Base-by-base conservation (phyloP, 1,140 invertebrate species). In the Scaptomyza montana region DNA sequence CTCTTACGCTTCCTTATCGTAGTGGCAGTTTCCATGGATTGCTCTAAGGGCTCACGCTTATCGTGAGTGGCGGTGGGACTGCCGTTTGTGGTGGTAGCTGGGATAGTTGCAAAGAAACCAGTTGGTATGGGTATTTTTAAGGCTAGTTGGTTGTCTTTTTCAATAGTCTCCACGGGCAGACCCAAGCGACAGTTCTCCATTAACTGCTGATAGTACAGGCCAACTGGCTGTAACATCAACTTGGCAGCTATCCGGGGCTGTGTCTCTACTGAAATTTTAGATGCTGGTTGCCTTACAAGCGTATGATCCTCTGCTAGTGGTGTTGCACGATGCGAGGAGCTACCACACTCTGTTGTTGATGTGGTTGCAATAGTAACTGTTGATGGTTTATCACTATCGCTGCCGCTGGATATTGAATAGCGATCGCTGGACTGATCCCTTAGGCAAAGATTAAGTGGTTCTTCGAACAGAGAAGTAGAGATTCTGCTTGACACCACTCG, bases 371-470 rank as follows among this genome's bases (percentile, higher is more conserved):
- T 78, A 12, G 67, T 56, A 0, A 43, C 41, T 3, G 70, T 73
- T 36, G 54, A 63, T 1, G 60, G 51, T 21, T 70, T 75, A 7
- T 80, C 75, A 54, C 84, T 84, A 30, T 89, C 84, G 39, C 21
- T 25, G 21, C 85, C 76, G 55, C 91, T 92, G 5, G 91, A 92
- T 12, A 92, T 89, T 33, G 91, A 92, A 13, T 74, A 91, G 10
- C 80, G 75, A 72, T 92, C 91, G 33, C 55, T 76, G 33, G 72
- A 78, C 53, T 90, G 90, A 63, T 92, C 96, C 41, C 96, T 93
- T 41, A 97, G 94, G 75, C 97, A 97, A 0, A 98, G 93, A 92
- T 98, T 98, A 5, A 98, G 92, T 0, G 97, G 97, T 84, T 97
- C 96, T 21, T 90, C 95, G 92, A 54, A 2, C 16, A 53, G 8